Evolutionary conservation across 1,140 invertebrate genomes (phyloP).

Genomic region (Hirudo medicinalis): DNA sequence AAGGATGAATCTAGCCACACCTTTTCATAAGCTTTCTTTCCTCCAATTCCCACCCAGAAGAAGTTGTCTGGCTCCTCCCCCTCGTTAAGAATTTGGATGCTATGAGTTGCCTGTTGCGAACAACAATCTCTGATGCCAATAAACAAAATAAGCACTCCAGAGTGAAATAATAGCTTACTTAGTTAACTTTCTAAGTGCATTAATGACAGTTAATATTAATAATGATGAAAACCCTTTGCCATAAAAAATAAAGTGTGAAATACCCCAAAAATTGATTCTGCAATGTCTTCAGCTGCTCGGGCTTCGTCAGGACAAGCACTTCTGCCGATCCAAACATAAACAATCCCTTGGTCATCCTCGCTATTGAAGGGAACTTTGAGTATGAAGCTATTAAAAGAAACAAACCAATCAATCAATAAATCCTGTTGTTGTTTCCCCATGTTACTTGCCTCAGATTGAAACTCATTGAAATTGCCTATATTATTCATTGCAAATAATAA

Average conservation of each 20-base stretch:
- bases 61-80: conserved; percentile 97
- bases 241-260: neutral
- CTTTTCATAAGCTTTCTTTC: conserved; percentile 75
- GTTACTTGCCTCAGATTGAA: neutral
- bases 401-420: no score
- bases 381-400: conserved; percentile 58
- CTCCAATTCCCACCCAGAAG: conserved; percentile 90
- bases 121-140: no score
- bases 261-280: conserved; percentile 72
- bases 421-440: neutral
- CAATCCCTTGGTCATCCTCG: conserved; percentile 73
- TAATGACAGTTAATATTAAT: no score
- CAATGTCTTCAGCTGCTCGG: conserved; percentile 76
- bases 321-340: conserved; percentile 93
- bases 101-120: conserved; percentile 33
- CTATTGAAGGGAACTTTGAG: conserved; percentile 83
- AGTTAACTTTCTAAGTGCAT: no score
- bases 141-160: no score
- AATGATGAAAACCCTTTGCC: no score
- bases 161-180: no score
- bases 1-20: conserved; percentile 27
- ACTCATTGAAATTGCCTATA: neutral
- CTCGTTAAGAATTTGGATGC: conserved; percentile 59
- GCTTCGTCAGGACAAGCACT: conserved; percentile 77
- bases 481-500: neutral